Percentiles rank a stretch among this genome's conserved stretches.
phyloP scores from a whole-genome alignment of 2,888 invertebrate genomes.

The Calameuta pallipes region DNA sequence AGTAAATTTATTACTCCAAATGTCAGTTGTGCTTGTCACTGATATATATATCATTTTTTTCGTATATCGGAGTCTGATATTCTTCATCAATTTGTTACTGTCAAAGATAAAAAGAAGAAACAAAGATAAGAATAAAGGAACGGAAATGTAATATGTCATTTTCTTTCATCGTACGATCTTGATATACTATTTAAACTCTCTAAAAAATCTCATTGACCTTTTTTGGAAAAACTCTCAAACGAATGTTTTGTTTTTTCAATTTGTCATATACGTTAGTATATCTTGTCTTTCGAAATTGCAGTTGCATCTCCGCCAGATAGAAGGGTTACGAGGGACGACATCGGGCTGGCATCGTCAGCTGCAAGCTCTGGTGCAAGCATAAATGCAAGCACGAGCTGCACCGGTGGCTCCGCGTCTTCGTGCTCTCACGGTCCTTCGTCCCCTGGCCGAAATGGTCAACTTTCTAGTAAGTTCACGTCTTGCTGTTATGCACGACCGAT shows the following conservation, averaged over 20 bases:
- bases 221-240: too few relatives aligned
- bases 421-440: constrained; percentile 53
- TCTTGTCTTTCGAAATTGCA: constrained; percentile 68
- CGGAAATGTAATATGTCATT: too few relatives aligned
- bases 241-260: background rate
- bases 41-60: too few relatives aligned
- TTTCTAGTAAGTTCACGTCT: constrained; percentile 61
- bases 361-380: constrained; percentile 52
- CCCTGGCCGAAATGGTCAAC: constrained; percentile 65
- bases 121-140: too few relatives aligned
- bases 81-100: too few relatives aligned
- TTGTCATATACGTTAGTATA: constrained; percentile 1
- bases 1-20: too few relatives aligned
- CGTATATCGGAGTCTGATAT: too few relatives aligned
- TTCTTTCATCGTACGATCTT: too few relatives aligned
- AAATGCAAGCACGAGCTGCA: constrained; percentile 68
- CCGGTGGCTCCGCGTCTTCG: constrained; percentile 41
- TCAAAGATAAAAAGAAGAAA: too few relatives aligned
- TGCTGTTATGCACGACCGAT: background rate
- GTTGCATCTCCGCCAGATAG: constrained; percentile 87
- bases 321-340: constrained; percentile 72
- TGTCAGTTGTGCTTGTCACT: too few relatives aligned
- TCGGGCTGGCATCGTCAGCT: constrained; percentile 65
- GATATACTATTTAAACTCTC: background rate
- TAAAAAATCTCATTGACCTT: background rate